These are phyloP conservation scores for Brachylomia viminalis DNA, from an alignment of 2,888 invertebrate species.

Conservation along the genomic window DNA sequence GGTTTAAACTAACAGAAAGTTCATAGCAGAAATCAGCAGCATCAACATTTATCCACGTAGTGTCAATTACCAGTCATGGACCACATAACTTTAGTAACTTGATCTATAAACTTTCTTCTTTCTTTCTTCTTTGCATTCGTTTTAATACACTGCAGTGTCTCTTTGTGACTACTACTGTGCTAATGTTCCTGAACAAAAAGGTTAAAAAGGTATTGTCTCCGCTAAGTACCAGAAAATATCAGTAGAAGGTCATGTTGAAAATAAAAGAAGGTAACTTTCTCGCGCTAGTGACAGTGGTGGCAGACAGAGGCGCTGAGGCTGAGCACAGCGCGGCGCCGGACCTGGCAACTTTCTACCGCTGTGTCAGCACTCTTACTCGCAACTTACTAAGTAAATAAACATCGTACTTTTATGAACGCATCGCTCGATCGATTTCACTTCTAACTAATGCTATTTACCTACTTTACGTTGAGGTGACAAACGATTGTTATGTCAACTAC, in stretches of 20 bases:
- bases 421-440: conserved; percentile 11
- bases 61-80: conserved; percentile 9
- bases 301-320: conserved; percentile 21
- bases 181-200: not conserved
- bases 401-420: conserved; percentile 17
- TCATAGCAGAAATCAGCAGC: not conserved
- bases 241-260: conserved; percentile 63
- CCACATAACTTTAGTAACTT: conserved; percentile 20
- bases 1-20: not conserved
- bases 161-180: not conserved
- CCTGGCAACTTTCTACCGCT: conserved; percentile 64
- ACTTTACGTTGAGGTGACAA: conserved; percentile 3
- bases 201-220: not conserved
- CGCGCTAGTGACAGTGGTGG: conserved; percentile 62
- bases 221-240: conserved; percentile 14
- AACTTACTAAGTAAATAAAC: conserved; percentile 39
- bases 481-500: conserved; percentile 19
- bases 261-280: conserved; percentile 73
- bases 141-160: not conserved
- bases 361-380: conserved; percentile 54
- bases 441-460: conserved; percentile 17
- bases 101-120: conserved; percentile 28
- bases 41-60: conserved; percentile 13
- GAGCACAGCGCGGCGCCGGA: conserved; percentile 40
- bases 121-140: conserved; percentile 7